A percentile compares a stretch with the other conserved stretches of the same genome.
These are phyloP conservation scores for Notiomystis cincta DNA, from an alignment of 2,113 vertebrate genomes.

Conservation along the genomic window DNA sequence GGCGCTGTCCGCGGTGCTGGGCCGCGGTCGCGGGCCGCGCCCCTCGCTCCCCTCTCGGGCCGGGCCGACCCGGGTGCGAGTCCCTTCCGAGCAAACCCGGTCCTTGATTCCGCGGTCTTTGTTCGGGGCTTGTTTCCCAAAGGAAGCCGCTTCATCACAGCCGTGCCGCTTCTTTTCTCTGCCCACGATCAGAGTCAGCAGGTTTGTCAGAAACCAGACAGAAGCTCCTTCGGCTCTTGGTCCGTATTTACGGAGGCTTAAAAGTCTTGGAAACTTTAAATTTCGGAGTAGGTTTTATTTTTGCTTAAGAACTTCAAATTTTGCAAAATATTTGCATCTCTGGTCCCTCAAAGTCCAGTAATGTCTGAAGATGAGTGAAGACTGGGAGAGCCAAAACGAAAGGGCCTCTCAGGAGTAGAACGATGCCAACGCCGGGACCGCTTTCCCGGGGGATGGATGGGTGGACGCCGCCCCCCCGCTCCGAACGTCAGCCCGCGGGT, in stretches of 20 bases:
- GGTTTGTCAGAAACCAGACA: not conserved
- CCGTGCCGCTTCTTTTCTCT: rapidly evolving
- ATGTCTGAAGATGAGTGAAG: not conserved
- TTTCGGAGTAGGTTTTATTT: not conserved
- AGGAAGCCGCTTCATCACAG: no score
- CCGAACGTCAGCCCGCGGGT: not conserved
- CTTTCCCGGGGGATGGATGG: not conserved
- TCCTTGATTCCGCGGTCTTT: not conserved
- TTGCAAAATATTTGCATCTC: not conserved
- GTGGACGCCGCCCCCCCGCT: not conserved
- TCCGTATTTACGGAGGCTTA: not conserved
- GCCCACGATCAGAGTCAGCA: not conserved
- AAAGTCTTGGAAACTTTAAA: not conserved
- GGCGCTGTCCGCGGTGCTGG: not conserved
- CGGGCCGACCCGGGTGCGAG: not conserved
- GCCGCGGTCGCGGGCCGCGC: no score
- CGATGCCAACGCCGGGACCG: not conserved
- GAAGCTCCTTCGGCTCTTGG: not conserved
- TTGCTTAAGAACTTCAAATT: not conserved
- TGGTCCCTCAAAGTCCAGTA: no score
- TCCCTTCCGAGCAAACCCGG: rapidly evolving
- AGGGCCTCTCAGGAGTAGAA: rapidly evolving
- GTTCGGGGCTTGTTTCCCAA: not conserved
- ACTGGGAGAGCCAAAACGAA: not conserved
- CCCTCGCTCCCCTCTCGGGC: not conserved